Base-by-base conservation (phyloP, 2,888 invertebrate species). In the Diadegma fenestrale region DNA sequence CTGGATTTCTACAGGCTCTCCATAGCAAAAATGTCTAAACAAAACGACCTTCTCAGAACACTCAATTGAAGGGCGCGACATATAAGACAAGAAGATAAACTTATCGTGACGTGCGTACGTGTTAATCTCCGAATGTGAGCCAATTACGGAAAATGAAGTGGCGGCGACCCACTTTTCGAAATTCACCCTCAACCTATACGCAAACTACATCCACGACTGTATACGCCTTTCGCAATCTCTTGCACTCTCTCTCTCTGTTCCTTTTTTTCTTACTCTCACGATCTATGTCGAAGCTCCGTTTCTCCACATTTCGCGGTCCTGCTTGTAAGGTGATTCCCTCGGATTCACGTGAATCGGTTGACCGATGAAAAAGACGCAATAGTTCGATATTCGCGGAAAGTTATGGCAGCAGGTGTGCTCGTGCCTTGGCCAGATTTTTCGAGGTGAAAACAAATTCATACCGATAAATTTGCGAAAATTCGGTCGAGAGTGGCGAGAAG, bases 41-140 rank as follows among this genome's bases (percentile, higher is more conserved):
- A 26, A 58, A 26, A 6, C 22, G 19, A 2, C 8, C 51, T 58
- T 0, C 8, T n/a, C 41, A 37, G n/a, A n/a, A n/a, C n/a, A n/a
- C n/a, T n/a, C n/a, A n/a, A 33, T 26, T 10, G 22, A 64, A 64
- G 37, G 94, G 94, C 94, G 88, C 82, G 93, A 90, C 30, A 33
- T 69, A 71, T 69, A 71, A 75, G 63, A 37, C 26, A 19, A 41
- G 30, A 58, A 76, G 22, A 80, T 48, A 54, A 43, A 51, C 19
- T 26, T 33, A 7, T 63, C 48, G 30, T 58, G 78, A 77, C 48
- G 61, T 58, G 51, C 43, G 45, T 61, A 43, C 45, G 76, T 61
- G 64, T 66, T 19, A 8, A 26, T 81, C 54, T 63, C 43, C 80
- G 26, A 84, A 85, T 87, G 77, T 64, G 63, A 79, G 80, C 84